Base-by-base conservation (phyloP, 1,140 invertebrate species). In the Diorhabda carinulata region DNA sequence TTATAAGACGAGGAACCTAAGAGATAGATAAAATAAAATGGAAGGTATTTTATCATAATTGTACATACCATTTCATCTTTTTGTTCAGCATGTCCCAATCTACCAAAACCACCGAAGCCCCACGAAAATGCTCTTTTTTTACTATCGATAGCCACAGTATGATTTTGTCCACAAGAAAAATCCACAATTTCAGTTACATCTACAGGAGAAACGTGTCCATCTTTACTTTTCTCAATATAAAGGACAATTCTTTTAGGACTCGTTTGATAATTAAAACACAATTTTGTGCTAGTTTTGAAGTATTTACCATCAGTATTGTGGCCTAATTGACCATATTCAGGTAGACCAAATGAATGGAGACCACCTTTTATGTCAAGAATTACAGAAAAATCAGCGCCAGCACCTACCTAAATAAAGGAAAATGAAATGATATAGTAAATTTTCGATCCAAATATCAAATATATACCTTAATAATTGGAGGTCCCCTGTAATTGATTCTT, bases 301-400 rank as follows among this genome's bases (percentile, higher is more conserved):
- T 94, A 97, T 81, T 96, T 94, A 40, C 94, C 95, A 82, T 97
- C 95, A 4, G 93, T 93, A 76, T 97, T 97, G 80, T 97, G 94
- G 87, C 90, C 91, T 43, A 97, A 79, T 77, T 95, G 94, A 3
- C 96, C 96, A 82, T 95, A 95, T 77, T 97, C 95, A 0, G 96
- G 96, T 68, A 91, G 87, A 4, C 96, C 96, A 80, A 97, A 98
- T 0, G 94, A 94, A 80, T 95, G 92, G 6, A 97, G 81, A 67
- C 89, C 89, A 6, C 95, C 95, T 80, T 94, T 92, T 66, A 92
- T 89, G 79, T 97, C 95, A 41, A 96, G 80, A 61, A 97, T 92
- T 81, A 96, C 90, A 41, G 92, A 95, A 81, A 97, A 98, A 68
- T 97, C 95, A 3, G 89, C 94, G 4, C 96, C 96, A 80, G 94